Percentiles rank a stretch among this genome's conserved stretches.
Conservation (phyloP, 2,888 invertebrate genomes). For the Pandemis corylana region DNA sequence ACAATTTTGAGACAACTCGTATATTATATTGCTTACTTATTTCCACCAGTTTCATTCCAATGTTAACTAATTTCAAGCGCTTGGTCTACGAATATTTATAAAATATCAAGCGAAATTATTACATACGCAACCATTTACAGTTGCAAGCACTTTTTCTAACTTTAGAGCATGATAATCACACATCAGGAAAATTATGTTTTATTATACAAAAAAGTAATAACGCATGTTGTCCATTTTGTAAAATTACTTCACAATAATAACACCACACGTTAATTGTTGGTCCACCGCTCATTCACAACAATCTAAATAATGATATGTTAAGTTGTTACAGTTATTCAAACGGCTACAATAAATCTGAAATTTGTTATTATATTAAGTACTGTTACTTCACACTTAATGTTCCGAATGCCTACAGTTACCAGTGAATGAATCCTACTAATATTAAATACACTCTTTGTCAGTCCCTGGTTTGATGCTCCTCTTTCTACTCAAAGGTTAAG, state of each 20-base stretch:
- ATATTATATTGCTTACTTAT: too few species aligned
- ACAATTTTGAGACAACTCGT: too few species aligned
- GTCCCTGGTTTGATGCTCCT: too few species aligned
- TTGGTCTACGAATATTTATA: too few species aligned
- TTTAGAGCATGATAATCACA: background rate
- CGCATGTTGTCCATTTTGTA: background rate
- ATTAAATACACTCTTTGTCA: too few species aligned
- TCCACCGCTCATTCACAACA: conserved; percentile 4
- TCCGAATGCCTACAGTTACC: too few species aligned
- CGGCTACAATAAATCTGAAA: conserved; percentile 6
- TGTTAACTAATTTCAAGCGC: too few species aligned
- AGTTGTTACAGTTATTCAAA: conserved; percentile 25
- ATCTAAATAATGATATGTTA: conserved; percentile 21
- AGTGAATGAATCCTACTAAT: too few species aligned
- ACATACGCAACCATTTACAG: background rate
- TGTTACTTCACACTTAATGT: background rate
- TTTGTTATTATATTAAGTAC: background rate
- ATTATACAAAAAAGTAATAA: conserved; percentile 12
- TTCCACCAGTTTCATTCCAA: too few species aligned
- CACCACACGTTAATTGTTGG: conserved; percentile 12
- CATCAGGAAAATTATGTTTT: conserved; percentile 17
- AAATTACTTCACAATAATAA: conserved; percentile 25
- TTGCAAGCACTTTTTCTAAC: background rate
- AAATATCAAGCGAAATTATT: background rate
- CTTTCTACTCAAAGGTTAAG: too few species aligned